Evolutionary conservation across 1,140 invertebrate genomes (phyloP), one percentile per base, ranked within the genome.

Genomic region (Globodera rostochiensis): DNA sequence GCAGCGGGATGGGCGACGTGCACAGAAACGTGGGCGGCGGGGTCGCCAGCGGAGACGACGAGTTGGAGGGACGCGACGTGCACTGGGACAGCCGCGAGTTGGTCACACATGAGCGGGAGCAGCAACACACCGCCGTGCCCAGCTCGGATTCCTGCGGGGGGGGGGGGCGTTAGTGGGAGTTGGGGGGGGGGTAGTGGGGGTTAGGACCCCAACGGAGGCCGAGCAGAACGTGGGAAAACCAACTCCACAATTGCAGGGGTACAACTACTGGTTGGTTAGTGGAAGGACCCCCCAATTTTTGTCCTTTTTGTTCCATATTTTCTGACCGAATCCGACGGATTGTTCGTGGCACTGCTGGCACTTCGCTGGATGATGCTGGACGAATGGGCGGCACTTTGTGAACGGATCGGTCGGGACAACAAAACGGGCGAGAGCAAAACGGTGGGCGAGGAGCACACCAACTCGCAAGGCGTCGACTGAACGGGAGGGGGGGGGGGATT

Each of bases 371-470:
- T 25, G 57, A 87, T 77, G 46, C 85, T 87, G 6, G 88, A 81
- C 47, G 86, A 78, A 4, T 86, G 86, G 46, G 76, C 57, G 19
- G 86, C 87, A 46, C 86, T 88, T 75, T 82, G 88, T 19, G 88
- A 89, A 7, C 87, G 75, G 36, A 88, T 82, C 6, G 87, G 87
- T 0, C 87, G 80, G 13, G 87, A 89, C 8, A 88, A 60, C 15
- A 78, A n/a, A 36, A 88, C 87, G 8, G 87, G 87, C 9, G 86
- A 88, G 6, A 88, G 82, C 66, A 88, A 82, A 45, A 88, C 82
- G 13, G 87, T 88, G 19, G 87, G 86, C 15, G 83, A 8, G 87
- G 85, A 19, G 87, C 86, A 46, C 19, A 46, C 25, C 67, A 67
- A 74, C 13, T 84, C 76, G 21, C 75, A 74, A 0, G 81, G 78